Evolutionary conservation across 1,140 invertebrate species (phyloP), one percentile per base, ranked within the genome.

Genomic region (Pogonomyrmex californicus): DNA sequence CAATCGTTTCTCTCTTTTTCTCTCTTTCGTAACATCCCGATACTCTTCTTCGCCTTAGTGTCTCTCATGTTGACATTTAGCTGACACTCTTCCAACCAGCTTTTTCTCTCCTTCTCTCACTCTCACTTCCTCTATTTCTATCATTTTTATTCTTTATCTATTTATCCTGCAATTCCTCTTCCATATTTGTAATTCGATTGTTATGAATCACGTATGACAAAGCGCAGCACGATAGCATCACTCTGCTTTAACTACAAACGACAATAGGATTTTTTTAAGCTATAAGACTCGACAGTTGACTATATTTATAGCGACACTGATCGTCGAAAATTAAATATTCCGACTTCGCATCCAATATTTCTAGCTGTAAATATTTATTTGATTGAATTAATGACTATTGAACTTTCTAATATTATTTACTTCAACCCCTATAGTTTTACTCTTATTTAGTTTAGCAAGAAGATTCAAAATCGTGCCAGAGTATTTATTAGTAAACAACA

Each of bases 61-160:
- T 63, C 41, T 36, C 77, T 49, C 71, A 33, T 23, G 17, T 10
- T 56, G 82, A 77, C 71, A 44, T 77, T 76, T 44, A 38, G 47
- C 44, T 33, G 14, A 23, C 66, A 36, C 38, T 75, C 36, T n/a
- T 49, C 33, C 36, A 30, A 1, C 38, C 41, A 44, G 30, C 1
- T 49, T 36, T 77, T 56, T 65, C 62, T n/a, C 33, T 41, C 23
- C 23, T n/a, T 73, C 86, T 65, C 17, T 85, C 30, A 60, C 47
- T 56, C 78, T 88, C 33, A 82, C 65, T 65, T 54, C 70, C 44
- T 81, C 41, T 82, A 56, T 85, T 54, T 82, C 70, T 86, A 49
- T 54, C 58, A 58, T 62, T 23, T 68, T 82, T 51, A 33, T 17
- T 47, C 63, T 71, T 60, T 23, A 12, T 51, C 70, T 36, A 23